Conservation (phyloP, 1,140 invertebrate genomes). For the Forficula auricularia region DNA sequence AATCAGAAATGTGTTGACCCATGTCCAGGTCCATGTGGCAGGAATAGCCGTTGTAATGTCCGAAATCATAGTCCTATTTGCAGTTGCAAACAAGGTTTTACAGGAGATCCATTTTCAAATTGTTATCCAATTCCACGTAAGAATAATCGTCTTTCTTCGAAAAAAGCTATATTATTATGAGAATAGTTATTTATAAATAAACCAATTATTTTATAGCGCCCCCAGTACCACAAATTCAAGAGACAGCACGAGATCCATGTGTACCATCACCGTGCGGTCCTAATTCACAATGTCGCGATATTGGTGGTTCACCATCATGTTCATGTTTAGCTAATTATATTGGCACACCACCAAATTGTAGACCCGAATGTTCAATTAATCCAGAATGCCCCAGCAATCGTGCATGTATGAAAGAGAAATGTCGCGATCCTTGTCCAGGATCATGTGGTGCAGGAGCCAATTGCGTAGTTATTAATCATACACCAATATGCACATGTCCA, state of each 20-base stretch:
- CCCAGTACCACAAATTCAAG: slow-evolving; percentile 10
- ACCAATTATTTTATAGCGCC: slow-evolving; percentile 9
- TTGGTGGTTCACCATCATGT: slow-evolving; percentile 32
- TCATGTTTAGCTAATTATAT: slow-evolving; percentile 35
- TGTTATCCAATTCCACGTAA: slow-evolving; percentile 27
- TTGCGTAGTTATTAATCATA: slow-evolving; percentile 36
- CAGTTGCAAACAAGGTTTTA: slow-evolving; percentile 23
- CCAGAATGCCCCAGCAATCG: slow-evolving; percentile 50
- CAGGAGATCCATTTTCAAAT: not conserved
- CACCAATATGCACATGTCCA: slow-evolving; percentile 34
- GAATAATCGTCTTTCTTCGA: slow-evolving; percentile 15
- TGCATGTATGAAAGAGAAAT: slow-evolving; percentile 53
- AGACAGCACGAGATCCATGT: slow-evolving; percentile 23
- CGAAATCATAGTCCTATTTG: slow-evolving; percentile 29
- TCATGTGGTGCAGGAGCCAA: slow-evolving; percentile 48
- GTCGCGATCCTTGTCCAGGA: slow-evolving; percentile 50
- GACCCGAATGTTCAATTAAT: slow-evolving; percentile 51
- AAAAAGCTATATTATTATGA: not conserved
- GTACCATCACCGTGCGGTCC: slow-evolving; percentile 37
- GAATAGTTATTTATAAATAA: slow-evolving; percentile 1
- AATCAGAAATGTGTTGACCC: slow-evolving; percentile 54
- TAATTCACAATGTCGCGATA: slow-evolving; percentile 34
- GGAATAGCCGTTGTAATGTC: slow-evolving; percentile 24
- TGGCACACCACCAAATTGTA: slow-evolving; percentile 48
- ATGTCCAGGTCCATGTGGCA: slow-evolving; percentile 38